phyloP scores from a whole-genome alignment of 2,888 invertebrate genomes.

The Rutpela maculata region DNA sequence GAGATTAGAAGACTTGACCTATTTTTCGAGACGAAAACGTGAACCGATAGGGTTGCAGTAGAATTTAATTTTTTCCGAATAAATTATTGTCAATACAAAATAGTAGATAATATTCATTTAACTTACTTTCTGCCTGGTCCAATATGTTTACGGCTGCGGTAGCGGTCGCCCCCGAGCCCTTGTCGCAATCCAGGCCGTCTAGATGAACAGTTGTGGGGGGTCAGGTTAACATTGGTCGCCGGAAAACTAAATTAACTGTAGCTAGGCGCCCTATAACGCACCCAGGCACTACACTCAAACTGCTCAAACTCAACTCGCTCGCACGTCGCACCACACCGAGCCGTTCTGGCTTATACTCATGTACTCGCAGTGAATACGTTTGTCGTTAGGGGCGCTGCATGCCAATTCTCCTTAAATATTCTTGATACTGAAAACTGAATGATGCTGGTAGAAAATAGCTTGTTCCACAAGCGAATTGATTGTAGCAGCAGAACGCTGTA shows the following conservation, averaged over 20 bases:
- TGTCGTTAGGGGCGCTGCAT: slow-evolving; percentile 61
- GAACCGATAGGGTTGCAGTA: slow-evolving; percentile 1
- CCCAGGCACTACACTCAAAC: slow-evolving; percentile 70
- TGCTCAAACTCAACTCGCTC: slow-evolving; percentile 69
- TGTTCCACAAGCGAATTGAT: slow-evolving; percentile 1
- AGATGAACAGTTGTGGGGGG: slow-evolving; percentile 69
- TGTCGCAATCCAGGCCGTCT: slow-evolving; percentile 68
- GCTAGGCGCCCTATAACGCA: slow-evolving; percentile 71
- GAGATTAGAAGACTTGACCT: slow-evolving; percentile 53
- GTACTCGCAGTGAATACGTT: slow-evolving; percentile 42
- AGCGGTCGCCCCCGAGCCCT: slow-evolving; percentile 72
- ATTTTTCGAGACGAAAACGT: slow-evolving; percentile 49
- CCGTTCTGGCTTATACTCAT: slow-evolving; percentile 69
- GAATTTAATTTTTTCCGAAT: neutral
- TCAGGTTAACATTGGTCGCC: slow-evolving; percentile 74
- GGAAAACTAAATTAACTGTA: slow-evolving; percentile 67
- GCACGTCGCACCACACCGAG: slow-evolving; percentile 69
- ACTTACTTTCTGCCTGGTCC: slow-evolving; percentile 73
- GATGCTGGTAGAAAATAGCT: slow-evolving; percentile 16
- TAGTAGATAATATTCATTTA: slow-evolving; percentile 18
- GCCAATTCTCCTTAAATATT: slow-evolving; percentile 34
- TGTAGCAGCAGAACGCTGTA: slow-evolving; percentile 15
- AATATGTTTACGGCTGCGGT: slow-evolving; percentile 73
- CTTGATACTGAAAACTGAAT: slow-evolving; percentile 9
- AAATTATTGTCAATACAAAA: slow-evolving; percentile 24